phyloP scores from a whole-genome alignment of 2,888 invertebrate species.

The Drosophila ezoana region DNA sequence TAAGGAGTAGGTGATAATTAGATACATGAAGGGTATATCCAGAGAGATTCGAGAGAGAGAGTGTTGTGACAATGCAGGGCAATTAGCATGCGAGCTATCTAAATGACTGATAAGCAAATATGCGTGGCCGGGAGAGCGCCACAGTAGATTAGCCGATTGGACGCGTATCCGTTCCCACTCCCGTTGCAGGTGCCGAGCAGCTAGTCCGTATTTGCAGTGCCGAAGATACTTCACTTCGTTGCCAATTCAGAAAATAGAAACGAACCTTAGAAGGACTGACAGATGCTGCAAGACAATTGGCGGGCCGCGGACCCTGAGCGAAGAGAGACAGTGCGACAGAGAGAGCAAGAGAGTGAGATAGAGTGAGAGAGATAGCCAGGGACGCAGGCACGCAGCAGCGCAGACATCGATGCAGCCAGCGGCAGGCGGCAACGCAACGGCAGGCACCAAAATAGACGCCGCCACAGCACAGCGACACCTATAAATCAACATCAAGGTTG shows the following conservation, averaged over 20 bases:
- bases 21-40: conserved; percentile 10
- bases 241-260: conserved; percentile 83
- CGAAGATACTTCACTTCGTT: conserved; percentile 48
- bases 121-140: conserved; percentile 53
- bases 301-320: conserved; percentile 40
- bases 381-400: conserved; percentile 54
- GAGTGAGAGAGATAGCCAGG: conserved; percentile 30
- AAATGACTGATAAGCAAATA: conserved; percentile 58
- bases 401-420: conserved; percentile 21
- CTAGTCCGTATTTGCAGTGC: conserved; percentile 16
- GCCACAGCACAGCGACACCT: conserved; percentile 59
- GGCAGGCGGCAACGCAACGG: conserved; percentile 34
- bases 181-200: conserved; percentile 4
- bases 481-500: conserved; percentile 84
- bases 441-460: conserved; percentile 64
- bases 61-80: conserved; percentile 4
- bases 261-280: conserved; percentile 85
- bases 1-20: too few species aligned
- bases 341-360: neutral
- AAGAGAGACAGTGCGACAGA: conserved; percentile 1
- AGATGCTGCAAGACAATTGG: conserved; percentile 71
- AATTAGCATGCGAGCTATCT: conserved; percentile 29
- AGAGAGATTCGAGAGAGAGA: neutral
- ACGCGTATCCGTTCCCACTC: conserved; percentile 9
- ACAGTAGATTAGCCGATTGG: conserved; percentile 44